phyloP scores from a whole-genome alignment of 2,888 invertebrate genomes.

The Drosophila sordidapex region DNA sequence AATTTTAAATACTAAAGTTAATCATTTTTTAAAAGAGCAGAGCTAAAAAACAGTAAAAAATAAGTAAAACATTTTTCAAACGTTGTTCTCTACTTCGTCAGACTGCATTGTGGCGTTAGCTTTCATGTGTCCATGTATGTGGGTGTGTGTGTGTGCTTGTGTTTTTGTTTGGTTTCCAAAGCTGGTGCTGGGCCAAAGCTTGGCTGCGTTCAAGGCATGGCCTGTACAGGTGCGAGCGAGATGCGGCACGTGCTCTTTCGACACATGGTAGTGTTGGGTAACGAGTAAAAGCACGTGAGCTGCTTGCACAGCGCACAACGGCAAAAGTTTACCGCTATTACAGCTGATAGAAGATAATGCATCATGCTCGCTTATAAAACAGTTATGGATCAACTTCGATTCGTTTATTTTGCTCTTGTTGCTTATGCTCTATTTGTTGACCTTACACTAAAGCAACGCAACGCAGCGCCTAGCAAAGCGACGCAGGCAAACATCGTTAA shows the following conservation, averaged over 20 bases:
- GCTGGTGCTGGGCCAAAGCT: slow-evolving; percentile 50
- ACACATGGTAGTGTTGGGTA: slow-evolving; percentile 45
- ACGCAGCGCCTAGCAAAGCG: not conserved
- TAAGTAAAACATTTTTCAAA: not conserved
- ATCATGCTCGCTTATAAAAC: slow-evolving; percentile 1
- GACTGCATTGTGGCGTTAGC: slow-evolving; percentile 25
- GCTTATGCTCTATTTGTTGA: slow-evolving; percentile 42
- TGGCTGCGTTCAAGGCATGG: slow-evolving; percentile 32
- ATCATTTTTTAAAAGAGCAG: not conserved
- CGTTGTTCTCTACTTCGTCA: slow-evolving; percentile 37
- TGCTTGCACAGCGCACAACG: slow-evolving; percentile 18
- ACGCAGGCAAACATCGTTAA: not conserved
- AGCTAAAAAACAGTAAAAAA: not conserved
- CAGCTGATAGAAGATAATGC: slow-evolving; percentile 20
- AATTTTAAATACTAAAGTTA: not conserved
- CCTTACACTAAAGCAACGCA: slow-evolving; percentile 25
- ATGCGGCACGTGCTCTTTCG: slow-evolving; percentile 53
- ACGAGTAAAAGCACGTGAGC: slow-evolving; percentile 56
- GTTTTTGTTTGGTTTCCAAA: slow-evolving; percentile 64
- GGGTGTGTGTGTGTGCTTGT: slow-evolving; percentile 23
- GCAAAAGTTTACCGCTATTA: slow-evolving; percentile 36
- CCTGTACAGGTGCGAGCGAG: slow-evolving; percentile 54
- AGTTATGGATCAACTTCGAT: slow-evolving; percentile 6
- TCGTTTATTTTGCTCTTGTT: slow-evolving; percentile 24
- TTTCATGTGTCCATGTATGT: slow-evolving; percentile 3